Evolutionary conservation across 2,113 vertebrate species (phyloP).

Genomic region (Thalassoma bifasciatum): DNA sequence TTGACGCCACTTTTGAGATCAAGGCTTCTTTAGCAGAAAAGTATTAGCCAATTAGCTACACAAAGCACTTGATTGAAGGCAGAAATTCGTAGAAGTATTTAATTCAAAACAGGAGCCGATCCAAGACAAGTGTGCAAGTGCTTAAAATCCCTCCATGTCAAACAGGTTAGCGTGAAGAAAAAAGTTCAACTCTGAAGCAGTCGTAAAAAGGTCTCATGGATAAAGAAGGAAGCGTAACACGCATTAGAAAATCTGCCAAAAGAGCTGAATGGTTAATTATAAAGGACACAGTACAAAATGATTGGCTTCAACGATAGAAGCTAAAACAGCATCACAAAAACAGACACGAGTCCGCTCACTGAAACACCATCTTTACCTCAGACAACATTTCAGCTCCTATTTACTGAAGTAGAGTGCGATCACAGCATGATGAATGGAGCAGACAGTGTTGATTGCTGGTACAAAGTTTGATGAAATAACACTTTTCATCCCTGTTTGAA

Average conservation of each 20-base stretch:
- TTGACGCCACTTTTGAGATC: constrained; percentile 30
- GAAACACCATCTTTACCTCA: too few species aligned
- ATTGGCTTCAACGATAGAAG: too few species aligned
- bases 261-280: background rate
- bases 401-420: too few species aligned
- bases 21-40: constrained; percentile 4
- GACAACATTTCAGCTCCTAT: too few species aligned
- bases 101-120: background rate
- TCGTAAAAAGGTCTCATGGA: too few species aligned
- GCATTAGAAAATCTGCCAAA: background rate
- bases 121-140: background rate
- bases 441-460: too few species aligned
- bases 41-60: background rate
- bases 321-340: too few species aligned
- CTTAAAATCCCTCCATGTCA: background rate
- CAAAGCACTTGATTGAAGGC: constrained; percentile 10
- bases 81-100: constrained; percentile 1
- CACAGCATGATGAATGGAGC: too few species aligned
- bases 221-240: background rate
- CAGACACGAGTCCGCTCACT: too few species aligned
- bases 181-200: background rate
- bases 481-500: too few species aligned
- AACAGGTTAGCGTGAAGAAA: background rate
- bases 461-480: too few species aligned
- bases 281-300: too few species aligned